Percentiles rank a stretch among this genome's conserved stretches.
These are phyloP conservation scores for Pleuronectes platessa DNA, from an alignment of 2,113 vertebrate genomes.

Conservation along the genomic window DNA sequence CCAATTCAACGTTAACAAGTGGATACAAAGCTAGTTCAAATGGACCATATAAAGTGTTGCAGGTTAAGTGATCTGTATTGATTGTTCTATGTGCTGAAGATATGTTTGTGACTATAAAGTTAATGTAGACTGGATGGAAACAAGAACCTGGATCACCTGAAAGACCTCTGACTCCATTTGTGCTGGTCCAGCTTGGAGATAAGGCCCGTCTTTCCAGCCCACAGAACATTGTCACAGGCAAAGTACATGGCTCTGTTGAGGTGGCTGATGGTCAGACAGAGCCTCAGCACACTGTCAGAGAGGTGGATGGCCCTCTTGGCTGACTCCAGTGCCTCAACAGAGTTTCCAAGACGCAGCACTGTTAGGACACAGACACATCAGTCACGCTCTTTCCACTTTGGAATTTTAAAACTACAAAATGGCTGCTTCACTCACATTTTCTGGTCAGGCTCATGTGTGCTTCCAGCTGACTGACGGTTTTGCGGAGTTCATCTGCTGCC, in stretches of 20 bases:
- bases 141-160: slow-evolving; percentile 81
- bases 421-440: slow-evolving; percentile 85
- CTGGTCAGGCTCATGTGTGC: slow-evolving; percentile 89
- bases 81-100: background rate
- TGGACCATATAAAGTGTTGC: background rate
- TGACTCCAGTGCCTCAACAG: slow-evolving; percentile 88
- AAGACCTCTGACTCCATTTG: slow-evolving; percentile 93
- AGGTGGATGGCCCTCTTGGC: slow-evolving; percentile 92
- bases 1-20: too few relatives aligned
- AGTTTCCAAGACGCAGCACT: slow-evolving; percentile 95
- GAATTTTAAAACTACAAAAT: background rate
- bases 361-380: background rate
- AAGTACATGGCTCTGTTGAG: slow-evolving; percentile 94
- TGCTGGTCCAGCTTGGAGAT: slow-evolving; percentile 84
- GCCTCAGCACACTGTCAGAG: slow-evolving; percentile 89
- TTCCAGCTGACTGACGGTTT: slow-evolving; percentile 87
- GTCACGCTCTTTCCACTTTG: background rate
- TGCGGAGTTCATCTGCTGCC: slow-evolving; percentile 69
- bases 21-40: background rate
- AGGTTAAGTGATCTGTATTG: background rate
- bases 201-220: slow-evolving; percentile 88
- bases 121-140: background rate
- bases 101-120: background rate
- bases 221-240: slow-evolving; percentile 93
- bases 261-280: slow-evolving; percentile 92